Evolutionary conservation across 2,113 vertebrate species (phyloP).

Genomic region (Grantiella picta): DNA sequence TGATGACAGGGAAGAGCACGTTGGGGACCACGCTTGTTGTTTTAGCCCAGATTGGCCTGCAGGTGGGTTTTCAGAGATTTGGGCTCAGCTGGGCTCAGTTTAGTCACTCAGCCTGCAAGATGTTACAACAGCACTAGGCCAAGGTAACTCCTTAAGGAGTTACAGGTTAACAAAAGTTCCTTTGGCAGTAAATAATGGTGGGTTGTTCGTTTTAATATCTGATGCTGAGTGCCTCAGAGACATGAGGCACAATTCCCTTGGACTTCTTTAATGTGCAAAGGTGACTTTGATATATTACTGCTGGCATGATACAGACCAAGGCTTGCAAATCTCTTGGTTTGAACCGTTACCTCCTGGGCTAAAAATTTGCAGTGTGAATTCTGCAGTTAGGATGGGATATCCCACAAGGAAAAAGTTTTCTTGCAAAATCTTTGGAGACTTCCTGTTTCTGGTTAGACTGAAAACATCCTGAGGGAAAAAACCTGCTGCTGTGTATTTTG

Average conservation of each 20-base stretch:
- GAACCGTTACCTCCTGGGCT: not conserved
- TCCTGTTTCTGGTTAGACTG: slow-evolving; percentile 46
- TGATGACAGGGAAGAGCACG: not conserved
- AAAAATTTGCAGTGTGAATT: not conserved
- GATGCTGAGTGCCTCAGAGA: not conserved
- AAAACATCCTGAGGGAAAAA: slow-evolving; percentile 46
- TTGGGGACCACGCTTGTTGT: accelerated
- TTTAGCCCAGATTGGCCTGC: not conserved
- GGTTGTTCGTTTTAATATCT: not conserved
- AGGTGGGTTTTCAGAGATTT: not conserved
- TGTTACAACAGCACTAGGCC: not conserved
- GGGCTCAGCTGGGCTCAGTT: not conserved
- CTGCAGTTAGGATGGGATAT: not conserved
- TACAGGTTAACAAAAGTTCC: not conserved
- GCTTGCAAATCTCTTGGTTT: not conserved
- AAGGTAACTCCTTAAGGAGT: not conserved
- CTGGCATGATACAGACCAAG: not conserved
- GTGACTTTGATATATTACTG: not conserved
- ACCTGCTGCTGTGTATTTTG: slow-evolving; percentile 7
- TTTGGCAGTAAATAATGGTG: not conserved
- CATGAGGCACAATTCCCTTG: not conserved
- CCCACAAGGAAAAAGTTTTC: not conserved
- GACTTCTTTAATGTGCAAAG: not conserved
- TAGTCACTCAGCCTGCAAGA: not conserved
- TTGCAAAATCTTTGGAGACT: not conserved